Base-by-base conservation (phyloP, 2,888 invertebrate genomes). In the Aspidiotus destructor region DNA sequence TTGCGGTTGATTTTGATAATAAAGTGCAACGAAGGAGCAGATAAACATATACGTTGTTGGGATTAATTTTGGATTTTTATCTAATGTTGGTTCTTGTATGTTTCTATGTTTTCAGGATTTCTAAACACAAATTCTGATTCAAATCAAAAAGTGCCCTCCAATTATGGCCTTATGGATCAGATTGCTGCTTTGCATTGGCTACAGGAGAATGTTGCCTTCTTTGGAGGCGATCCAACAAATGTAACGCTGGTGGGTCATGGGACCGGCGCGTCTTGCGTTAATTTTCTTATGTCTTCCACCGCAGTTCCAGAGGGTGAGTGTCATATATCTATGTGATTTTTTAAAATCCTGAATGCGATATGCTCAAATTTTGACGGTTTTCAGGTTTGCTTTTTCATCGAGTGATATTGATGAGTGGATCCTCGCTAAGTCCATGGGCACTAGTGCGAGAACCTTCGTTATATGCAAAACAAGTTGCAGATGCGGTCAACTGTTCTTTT, bases 161-260 rank as follows among this genome's bases (percentile, higher is more conserved):
- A 98, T 82, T 96, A 95, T 79, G 98, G 97, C 15, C 85, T 98
- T 69, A 92, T 96, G 88, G 98, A 96, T 79, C 92, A 94, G 79
- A 91, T 95, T 17, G 72, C 72, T 5, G 72, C 72, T 7, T 62
- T 72, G 11, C 72, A 72, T 55, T 72, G 96, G 96, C 85, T 97
- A 71, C 91, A 93, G 76, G 93, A 93, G 78, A 96, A 97, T 78
- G 92, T 97, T 63, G 92, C 86, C 0, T 87, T 88, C 67, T 98
- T 98, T 77, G 95, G 94, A 10, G 98, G 97, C 0, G 95, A 97
- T 78, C 86, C 92, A 0, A 86, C 88, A 55, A 89, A 92, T 75
- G 93, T 98, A 69, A 97, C 97, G 1, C 81, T 98, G 16, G 86
- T 95, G 76, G 96, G 97, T 0, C 96, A 97, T 76, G 96, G 95